Percentiles rank a stretch among this genome's conserved stretches.
These are phyloP conservation scores for Gadus macrocephalus DNA, from an alignment of 2,113 vertebrate species.

Conservation along the genomic window DNA sequence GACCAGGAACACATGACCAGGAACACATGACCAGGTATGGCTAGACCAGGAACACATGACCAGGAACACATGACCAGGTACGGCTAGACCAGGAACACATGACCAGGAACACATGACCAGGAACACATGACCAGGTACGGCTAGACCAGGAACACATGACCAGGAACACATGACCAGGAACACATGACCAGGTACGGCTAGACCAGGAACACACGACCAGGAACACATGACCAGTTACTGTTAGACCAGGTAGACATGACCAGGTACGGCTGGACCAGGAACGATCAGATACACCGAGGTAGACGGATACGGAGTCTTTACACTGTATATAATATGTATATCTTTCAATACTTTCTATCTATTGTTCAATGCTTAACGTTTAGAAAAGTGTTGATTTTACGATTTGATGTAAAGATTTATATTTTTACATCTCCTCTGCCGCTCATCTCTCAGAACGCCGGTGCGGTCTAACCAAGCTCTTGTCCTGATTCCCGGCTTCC, in stretches of 20 bases:
- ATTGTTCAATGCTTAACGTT: no score
- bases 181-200: no score
- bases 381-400: no score
- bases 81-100: neutral
- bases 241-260: neutral
- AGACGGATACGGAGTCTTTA: no score
- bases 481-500: conserved; percentile 14
- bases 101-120: neutral
- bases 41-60: no score
- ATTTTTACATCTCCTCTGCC: neutral
- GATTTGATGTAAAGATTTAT: no score
- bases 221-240: conserved; percentile 90
- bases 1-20: neutral
- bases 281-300: conserved; percentile 26
- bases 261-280: conserved; percentile 62
- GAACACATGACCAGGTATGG: conserved; percentile 95
- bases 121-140: no score
- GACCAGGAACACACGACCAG: no score
- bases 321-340: no score
- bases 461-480: neutral
- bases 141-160: conserved; percentile 86
- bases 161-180: conserved; percentile 28
- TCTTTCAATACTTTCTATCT: no score
- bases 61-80: conserved; percentile 94
- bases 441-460: neutral